Base-by-base conservation (phyloP, 2,888 invertebrate genomes). In the Tetanocera ferruginea region DNA sequence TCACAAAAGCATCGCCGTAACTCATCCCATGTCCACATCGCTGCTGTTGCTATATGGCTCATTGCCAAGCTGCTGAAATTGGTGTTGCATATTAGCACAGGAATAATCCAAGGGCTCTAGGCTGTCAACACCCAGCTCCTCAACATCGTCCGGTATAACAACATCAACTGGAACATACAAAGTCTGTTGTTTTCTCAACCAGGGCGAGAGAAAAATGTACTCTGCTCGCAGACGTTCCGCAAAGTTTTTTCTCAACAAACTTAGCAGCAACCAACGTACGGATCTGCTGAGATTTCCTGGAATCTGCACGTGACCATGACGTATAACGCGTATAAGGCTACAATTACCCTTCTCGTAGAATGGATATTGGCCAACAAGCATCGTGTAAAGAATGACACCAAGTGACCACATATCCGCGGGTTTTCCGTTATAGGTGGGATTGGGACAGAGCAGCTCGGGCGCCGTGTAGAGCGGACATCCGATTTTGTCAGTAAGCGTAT, bases 401-500 rank as follows among this genome's bases (percentile, higher is more conserved):
- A 89, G 80, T 0, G 90, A 88, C 89, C 89, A 89, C 86, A 89
- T 88, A 77, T 89, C 89, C 31, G 89, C 89, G 5, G 89, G 88
- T 74, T 89, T 88, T 19, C 89, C 89, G 62, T 85, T 85, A 70
- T 89, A 89, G 3, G 87, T 89, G 3, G 88, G 87, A 80, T 87
- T 86, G 0, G 88, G 87, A 55, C 88, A 88, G 0, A 89, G 83
- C 5, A 89, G 73, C 78, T 89, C 89, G 6, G 89, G 89, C 17
- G 89, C 90, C 5, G 90, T 89, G 71, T 89, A 89, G 11, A 89
- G 79, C 0, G 90, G 90, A 23, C 89, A 89, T 19, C 90, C 89
- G 77, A 90, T 89, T 82, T 90, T 89, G 77, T 89, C 90, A 67
- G 84, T 85, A 0, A 89, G 82, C 28, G 86, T 87, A 79, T 89